Percentiles rank a stretch among this genome's conserved stretches.
Evolutionary conservation across 2,797 vertebrate genomes (phyloP).

Genomic region (Brachyalestes nurse): DNA sequence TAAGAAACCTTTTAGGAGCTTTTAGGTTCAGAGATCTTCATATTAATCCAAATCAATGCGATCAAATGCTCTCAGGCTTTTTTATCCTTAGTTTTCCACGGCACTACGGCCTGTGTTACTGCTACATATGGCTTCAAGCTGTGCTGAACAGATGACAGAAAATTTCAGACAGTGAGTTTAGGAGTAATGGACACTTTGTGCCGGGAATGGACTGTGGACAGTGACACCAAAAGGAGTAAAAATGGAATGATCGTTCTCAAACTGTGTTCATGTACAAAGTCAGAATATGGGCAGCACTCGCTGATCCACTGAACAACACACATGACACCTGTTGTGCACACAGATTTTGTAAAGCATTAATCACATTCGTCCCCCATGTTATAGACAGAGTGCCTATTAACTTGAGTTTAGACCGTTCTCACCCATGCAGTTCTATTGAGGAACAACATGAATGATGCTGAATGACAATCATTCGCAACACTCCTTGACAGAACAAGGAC

Average conservation of each 20-base stretch:
- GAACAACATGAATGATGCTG: slow-evolving; percentile 30
- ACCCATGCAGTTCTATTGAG: slow-evolving; percentile 18
- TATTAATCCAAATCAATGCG: slow-evolving; percentile 3
- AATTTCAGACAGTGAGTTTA: background rate
- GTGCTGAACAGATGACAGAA: slow-evolving; percentile 10
- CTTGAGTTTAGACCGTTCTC: background rate
- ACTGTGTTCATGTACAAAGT: background rate
- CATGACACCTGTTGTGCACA: background rate
- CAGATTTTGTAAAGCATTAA: background rate
- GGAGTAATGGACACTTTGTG: background rate
- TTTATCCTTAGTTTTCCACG: slow-evolving; percentile 5
- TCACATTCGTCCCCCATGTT: background rate
- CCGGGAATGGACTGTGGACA: background rate
- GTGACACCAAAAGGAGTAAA: background rate
- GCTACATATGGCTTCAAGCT: slow-evolving; percentile 1
- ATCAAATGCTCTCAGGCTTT: background rate
- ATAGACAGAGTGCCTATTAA: slow-evolving; percentile 16
- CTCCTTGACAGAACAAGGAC: slow-evolving; percentile 71
- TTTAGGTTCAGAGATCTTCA: background rate
- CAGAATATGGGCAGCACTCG: background rate
- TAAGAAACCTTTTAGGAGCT: background rate
- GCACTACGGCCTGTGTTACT: background rate
- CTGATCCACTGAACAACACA: no score
- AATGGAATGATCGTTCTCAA: background rate
- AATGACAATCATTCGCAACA: slow-evolving; percentile 62